phyloP scores from a whole-genome alignment of 2,113 vertebrate genomes.

The Pantherophis guttatus region DNA sequence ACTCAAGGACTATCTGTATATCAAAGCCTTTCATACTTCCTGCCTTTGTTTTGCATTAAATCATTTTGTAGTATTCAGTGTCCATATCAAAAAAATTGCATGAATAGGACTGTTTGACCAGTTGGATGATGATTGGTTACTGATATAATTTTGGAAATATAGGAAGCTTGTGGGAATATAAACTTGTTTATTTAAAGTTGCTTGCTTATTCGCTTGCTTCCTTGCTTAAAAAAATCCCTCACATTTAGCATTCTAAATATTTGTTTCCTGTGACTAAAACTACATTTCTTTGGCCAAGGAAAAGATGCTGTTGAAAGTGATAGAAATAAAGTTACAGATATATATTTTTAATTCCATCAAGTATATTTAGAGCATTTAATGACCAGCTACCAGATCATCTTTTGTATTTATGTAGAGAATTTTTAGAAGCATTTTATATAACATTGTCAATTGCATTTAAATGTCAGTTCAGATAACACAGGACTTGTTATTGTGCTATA shows the following conservation, averaged over 20 bases:
- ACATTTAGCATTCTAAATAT: slow-evolving; percentile 11
- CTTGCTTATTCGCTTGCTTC: not conserved
- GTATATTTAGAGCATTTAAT: slow-evolving; percentile 38
- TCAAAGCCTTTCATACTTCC: not conserved
- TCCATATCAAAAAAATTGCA: not conserved
- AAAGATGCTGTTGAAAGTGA: slow-evolving; percentile 43
- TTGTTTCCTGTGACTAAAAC: slow-evolving; percentile 50
- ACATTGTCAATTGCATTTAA: not conserved
- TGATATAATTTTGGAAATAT: not conserved
- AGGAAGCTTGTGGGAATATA: not conserved
- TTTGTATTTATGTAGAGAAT: slow-evolving; percentile 34
- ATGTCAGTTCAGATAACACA: slow-evolving; percentile 13
- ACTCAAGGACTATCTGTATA: not conserved
- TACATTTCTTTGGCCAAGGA: slow-evolving; percentile 48
- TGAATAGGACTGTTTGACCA: not conserved
- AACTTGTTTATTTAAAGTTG: not conserved
- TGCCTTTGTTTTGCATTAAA: not conserved
- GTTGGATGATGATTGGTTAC: not conserved
- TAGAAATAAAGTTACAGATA: slow-evolving; percentile 4
- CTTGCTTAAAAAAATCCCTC: not conserved
- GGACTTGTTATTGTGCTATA: slow-evolving; percentile 31
- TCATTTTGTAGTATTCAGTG: not conserved
- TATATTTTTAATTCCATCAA: slow-evolving; percentile 39
- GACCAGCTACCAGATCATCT: slow-evolving; percentile 1
- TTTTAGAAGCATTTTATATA: slow-evolving; percentile 19